Base-by-base conservation (phyloP, 2,888 invertebrate genomes). In the Chironomus tentans region DNA sequence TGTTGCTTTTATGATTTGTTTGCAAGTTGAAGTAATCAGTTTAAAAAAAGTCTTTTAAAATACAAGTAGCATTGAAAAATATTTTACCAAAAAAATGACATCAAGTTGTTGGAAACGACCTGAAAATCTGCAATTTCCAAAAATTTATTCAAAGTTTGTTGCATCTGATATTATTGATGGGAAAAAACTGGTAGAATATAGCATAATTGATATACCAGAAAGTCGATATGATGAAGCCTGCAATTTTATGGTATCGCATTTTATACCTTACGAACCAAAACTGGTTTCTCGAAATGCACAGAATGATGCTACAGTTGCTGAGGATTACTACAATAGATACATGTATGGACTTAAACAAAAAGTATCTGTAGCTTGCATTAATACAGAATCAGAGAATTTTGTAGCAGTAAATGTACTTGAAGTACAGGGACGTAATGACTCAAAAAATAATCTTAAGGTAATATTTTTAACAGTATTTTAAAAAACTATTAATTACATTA, bases 201-300 rank as follows among this genome's bases (percentile, higher is more conserved):
- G 22, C 3, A 50, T 76, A 2, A 56, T 15, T 28, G 69, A 76
- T 18, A 69, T 76, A 10, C 69, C 68, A 4, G 76, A 76, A 24
- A n/a, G 21, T 38, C 68, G 69, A 10, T 69, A 68, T 15, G 69
- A 76, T 10, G 76, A 76, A 18, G 68, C 69, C 7, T 69, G 68
- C 18, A 28, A 48, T 12, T 69, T 69, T 38, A 76, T 74, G 74
- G 4, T 74, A 5, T 22, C 68, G 13, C 15, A 74, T 48, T 76
- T 76, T 38, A 56, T 76, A 7, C 76, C 76, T 1, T 47, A 68
- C 38, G 76, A 76, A 7, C 76, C 76, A 7, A 76, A 68, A 69
- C 7, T 76, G 18, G 56, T 69, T 2, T 18, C 76, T 7, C 47
- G 69, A n/a, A 38, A 69, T 48, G 76, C 28, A 13, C 47, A 18